Conservation (phyloP, 1,140 invertebrate species). For the Panagrolaimus sp. region DNA sequence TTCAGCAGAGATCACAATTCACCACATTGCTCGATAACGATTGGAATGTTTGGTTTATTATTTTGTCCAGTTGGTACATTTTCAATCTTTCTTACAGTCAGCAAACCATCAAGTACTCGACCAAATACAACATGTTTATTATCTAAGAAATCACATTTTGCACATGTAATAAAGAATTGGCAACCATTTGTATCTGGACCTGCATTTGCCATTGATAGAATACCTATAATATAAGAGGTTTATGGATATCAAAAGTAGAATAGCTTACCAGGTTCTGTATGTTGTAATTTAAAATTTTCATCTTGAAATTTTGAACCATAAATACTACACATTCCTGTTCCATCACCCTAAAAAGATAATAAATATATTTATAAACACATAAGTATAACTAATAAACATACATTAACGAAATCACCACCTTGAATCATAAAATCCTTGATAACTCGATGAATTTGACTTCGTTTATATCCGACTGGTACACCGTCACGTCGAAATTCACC, state of each 20-base stretch:
- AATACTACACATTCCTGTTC: slow-evolving; percentile 93
- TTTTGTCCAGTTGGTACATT: slow-evolving; percentile 90
- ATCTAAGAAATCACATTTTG: slow-evolving; percentile 92
- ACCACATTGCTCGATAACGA: slow-evolving; percentile 69
- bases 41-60: slow-evolving; percentile 94
- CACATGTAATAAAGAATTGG: slow-evolving; percentile 94
- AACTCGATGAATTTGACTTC: slow-evolving; percentile 89
- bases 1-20: slow-evolving; percentile 42
- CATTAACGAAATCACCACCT: slow-evolving; percentile 96
- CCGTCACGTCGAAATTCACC: slow-evolving; percentile 81
- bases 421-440: slow-evolving; percentile 96
- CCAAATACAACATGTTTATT: slow-evolving; percentile 99
- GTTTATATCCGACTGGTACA: slow-evolving; percentile 92
- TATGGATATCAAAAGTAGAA: no score
- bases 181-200: slow-evolving; percentile 95
- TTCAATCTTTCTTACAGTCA: slow-evolving; percentile 94
- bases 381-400: slow-evolving; percentile 63
- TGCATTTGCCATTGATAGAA: slow-evolving; percentile 85
- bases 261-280: slow-evolving; percentile 89
- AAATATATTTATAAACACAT: slow-evolving; percentile 17
- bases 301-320: slow-evolving; percentile 99
- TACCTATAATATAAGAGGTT: no score
- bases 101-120: slow-evolving; percentile 79
- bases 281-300: slow-evolving; percentile 75
- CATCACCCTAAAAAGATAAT: slow-evolving; percentile 69